Evolutionary conservation across 1,140 invertebrate genomes (phyloP).

Genomic region (Monochamus saltuarius): DNA sequence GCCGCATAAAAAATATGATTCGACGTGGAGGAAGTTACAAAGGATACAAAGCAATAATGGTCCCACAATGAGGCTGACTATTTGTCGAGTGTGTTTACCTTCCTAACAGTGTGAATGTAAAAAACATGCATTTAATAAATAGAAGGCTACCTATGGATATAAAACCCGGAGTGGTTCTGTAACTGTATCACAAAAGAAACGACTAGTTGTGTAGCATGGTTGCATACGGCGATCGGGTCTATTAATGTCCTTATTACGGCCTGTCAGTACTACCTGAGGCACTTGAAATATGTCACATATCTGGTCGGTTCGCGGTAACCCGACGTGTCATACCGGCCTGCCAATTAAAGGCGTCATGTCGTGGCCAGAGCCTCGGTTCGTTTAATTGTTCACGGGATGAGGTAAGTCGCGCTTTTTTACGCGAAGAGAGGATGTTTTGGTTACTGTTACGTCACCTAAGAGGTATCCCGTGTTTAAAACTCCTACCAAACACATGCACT

Average conservation of each 20-base stretch:
- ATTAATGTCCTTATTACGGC: constrained; percentile 46
- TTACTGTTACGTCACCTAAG: too few relatives aligned
- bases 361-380: constrained; percentile 25
- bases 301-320: constrained; percentile 42
- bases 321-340: constrained; percentile 41
- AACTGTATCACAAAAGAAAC: constrained; percentile 12
- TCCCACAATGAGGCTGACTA: too few relatives aligned
- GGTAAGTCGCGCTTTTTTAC: constrained; percentile 26
- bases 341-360: constrained; percentile 43
- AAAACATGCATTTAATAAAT: too few relatives aligned
- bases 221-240: constrained; percentile 18
- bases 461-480: too few relatives aligned
- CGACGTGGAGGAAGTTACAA: too few relatives aligned
- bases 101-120: too few relatives aligned
- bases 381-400: constrained; percentile 26
- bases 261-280: constrained; percentile 36
- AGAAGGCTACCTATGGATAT: too few relatives aligned
- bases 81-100: too few relatives aligned
- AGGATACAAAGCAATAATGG: too few relatives aligned
- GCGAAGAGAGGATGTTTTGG: not conserved
- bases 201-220: constrained; percentile 13
- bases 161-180: not conserved
- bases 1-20: too few relatives aligned
- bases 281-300: constrained; percentile 48
- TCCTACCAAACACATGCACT: too few relatives aligned